A percentile compares a stretch with the other conserved stretches of the same genome.
phyloP scores from a whole-genome alignment of 35 echinoderm and acorn worm species.

The Strongylocentrotus purpuratus region DNA sequence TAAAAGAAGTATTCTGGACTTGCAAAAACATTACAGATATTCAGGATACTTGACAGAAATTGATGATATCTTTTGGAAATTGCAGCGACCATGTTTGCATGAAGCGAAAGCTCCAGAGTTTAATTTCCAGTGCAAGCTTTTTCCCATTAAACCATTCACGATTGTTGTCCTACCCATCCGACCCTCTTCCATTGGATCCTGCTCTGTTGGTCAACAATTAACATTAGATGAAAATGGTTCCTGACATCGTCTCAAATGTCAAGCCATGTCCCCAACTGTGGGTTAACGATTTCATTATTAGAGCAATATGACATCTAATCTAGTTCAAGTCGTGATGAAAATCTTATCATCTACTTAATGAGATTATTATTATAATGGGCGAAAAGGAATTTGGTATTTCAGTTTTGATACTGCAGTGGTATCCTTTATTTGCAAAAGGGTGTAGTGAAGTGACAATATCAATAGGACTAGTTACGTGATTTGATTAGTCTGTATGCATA shows the following conservation, averaged over 20 bases:
- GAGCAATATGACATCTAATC: background rate
- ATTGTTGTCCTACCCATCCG: background rate
- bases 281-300: background rate
- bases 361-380: background rate
- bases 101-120: no score
- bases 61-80: no score
- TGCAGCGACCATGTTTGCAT: no score
- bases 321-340: background rate
- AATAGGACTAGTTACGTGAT: no score
- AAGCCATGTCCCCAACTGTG: background rate
- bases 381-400: no score
- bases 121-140: background rate
- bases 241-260: background rate
- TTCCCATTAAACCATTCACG: background rate
- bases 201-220: constrained; percentile 12
- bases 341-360: background rate
- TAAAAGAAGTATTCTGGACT: no score
- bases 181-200: background rate
- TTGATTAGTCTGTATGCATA: no score
- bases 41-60: no score
- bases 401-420: no score
- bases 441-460: no score
- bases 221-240: background rate
- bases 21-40: no score
- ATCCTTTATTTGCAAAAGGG: no score